Percentiles rank a stretch among this genome's conserved stretches.
phyloP scores from a whole-genome alignment of 2,797 vertebrate species.

The Danio jaintianensis region DNA sequence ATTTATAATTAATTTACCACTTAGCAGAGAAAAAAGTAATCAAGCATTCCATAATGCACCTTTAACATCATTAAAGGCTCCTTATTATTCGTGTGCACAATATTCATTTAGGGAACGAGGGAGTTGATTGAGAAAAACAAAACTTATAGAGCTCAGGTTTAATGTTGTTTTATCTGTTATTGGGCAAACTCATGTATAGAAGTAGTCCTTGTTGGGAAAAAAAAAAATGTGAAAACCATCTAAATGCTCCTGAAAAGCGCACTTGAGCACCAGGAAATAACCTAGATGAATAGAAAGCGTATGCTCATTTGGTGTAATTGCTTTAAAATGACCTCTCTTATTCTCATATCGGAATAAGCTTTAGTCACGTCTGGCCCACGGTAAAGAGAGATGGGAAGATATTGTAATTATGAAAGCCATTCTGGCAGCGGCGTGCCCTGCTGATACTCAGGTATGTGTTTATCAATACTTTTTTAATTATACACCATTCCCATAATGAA shows the following conservation, averaged over 20 bases:
- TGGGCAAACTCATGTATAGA: no score
- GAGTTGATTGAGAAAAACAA: no score
- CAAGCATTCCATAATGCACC: no score
- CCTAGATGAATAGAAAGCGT: conserved; percentile 34
- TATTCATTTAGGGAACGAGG: no score
- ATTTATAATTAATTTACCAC: no score
- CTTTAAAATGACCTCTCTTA: conserved; percentile 28
- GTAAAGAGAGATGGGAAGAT: not conserved
- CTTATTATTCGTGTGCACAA: no score
- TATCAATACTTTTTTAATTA: conserved; percentile 72
- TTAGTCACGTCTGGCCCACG: conserved; percentile 26
- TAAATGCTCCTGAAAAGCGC: not conserved
- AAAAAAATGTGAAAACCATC: not conserved
- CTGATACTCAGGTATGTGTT: conserved; percentile 60
- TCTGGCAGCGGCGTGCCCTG: conserved; percentile 56
- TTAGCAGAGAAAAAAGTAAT: no score
- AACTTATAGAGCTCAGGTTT: no score
- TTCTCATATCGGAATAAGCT: conserved; percentile 29
- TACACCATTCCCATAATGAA: conserved; percentile 66
- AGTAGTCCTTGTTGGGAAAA: not conserved
- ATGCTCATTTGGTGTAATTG: conserved; percentile 24
- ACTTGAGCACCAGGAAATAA: conserved; percentile 44
- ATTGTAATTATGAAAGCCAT: conserved; percentile 65
- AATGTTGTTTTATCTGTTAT: no score
- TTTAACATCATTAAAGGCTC: no score